Evolutionary conservation across 2,888 invertebrate species (phyloP), one percentile per base, ranked within the genome.

Genomic region (Lepidocyrtoides sp.): DNA sequence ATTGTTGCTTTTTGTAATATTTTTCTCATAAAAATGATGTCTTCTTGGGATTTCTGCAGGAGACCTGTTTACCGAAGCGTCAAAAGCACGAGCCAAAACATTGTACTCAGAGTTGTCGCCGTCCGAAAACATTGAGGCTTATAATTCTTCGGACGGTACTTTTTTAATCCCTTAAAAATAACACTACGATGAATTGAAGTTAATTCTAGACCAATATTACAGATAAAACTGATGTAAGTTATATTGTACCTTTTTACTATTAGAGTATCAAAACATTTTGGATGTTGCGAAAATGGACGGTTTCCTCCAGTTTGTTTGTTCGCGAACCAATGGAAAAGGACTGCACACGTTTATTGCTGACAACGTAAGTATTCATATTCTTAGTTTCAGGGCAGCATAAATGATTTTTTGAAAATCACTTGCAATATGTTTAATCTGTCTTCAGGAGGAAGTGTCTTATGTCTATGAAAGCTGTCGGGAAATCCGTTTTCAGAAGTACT

Each of bases 391-490:
- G 26, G 14, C 57, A n/a, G 23, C 23, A 41, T 2, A 20, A 29
- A 41, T 23, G 26, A 44, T 3, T 14, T 12, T 41, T 41, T 10
- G 26, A 57, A 10, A 26, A 23, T 20, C 41, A n/a, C 20, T 48
- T 84, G 29, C 41, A 44, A 23, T 57, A 12, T 41, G 3, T 72
- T n/a, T 72, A 41, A 72, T 77, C 29, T 63, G 8, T 5, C 17
- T 26, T 26, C 14, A 89, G 90, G 48, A 84, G 44, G 90, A 84
- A 51, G 36, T 84, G 0, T 90, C 84, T 1, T 10, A 77, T 23
- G 83, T 66, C 8, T 90, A 90, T 20, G 90, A 90, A 79, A 90
- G 84, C n/a, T 90, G 90, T n/a, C 60, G 90, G 48, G 90, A 90
- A 79, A 51, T 84, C 54, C 57, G 90, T 7, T 79, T 72, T 29